phyloP scores from a whole-genome alignment of 2,797 vertebrate genomes.

The Etheostoma nigrum region DNA sequence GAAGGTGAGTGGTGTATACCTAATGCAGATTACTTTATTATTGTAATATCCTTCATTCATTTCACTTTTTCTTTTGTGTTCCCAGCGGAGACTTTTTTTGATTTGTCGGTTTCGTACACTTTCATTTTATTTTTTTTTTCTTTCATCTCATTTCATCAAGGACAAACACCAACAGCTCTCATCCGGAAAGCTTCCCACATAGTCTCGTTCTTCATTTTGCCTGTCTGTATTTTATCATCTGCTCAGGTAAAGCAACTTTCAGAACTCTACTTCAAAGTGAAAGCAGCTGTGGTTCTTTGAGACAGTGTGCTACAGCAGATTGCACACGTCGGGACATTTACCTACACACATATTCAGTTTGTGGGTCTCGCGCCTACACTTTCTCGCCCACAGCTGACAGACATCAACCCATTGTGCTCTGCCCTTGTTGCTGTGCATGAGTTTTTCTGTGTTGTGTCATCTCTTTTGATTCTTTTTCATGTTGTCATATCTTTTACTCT shows the following conservation, averaged over 20 bases:
- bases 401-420: conserved; percentile 30
- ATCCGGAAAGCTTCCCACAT: conserved; percentile 43
- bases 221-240: conserved; percentile 55
- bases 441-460: conserved; percentile 50
- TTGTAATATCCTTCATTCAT: conserved; percentile 39
- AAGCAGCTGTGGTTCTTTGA: conserved; percentile 62
- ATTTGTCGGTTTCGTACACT: conserved; percentile 32
- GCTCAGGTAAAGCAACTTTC: conserved; percentile 66
- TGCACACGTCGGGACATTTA: conserved; percentile 46
- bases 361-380: conserved; percentile 41
- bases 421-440: conserved; percentile 34
- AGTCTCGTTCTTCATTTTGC: conserved; percentile 63
- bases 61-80: conserved; percentile 39
- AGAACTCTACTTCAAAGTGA: conserved; percentile 63
- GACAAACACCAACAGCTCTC: conserved; percentile 43
- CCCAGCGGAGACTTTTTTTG: conserved; percentile 6
- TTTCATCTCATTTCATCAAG: conserved; percentile 64
- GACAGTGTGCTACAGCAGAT: conserved; percentile 25
- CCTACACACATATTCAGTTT: conserved; percentile 21
- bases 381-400: conserved; percentile 34
- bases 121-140: conserved; percentile 53
- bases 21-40: conserved; percentile 8
- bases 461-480: conserved; percentile 29
- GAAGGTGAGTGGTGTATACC: conserved; percentile 76
- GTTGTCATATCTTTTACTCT: conserved; percentile 45